Evolutionary conservation across 2,797 vertebrate genomes (phyloP), one percentile per base, ranked within the genome.

Genomic region (Crypturellus tataupa): DNA sequence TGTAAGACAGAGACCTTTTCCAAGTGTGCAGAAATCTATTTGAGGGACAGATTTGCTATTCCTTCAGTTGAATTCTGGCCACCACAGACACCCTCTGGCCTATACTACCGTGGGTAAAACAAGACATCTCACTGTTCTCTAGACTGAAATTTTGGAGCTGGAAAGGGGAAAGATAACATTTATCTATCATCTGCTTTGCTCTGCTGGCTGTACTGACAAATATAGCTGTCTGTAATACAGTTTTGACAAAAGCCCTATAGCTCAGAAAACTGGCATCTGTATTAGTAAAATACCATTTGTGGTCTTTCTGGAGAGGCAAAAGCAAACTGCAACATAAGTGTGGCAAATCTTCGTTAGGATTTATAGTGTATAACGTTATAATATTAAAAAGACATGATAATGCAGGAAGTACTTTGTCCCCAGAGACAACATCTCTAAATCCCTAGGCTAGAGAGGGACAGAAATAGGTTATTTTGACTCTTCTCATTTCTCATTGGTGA

Each of bases 171-270:
- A 72, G 25, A 21, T 16, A 8, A 10, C 18, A 2, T 67, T 35
- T 9, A 31, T 24, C 47, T 70, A 1, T 35, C 8, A 31, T 24
- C 47, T 70, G 1, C 42, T 72, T 67, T 47, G 7, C 56, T 77
- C 18, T 33, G 23, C 46, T 1, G 0, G 5, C 4, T 44, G 6
- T 27, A 21, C 13, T 51, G 24, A 24, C 15, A 75, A 59, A 79
- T 68, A 60, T 20, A 9, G 2, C 2, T 40, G 40, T 53, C 1
- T 0, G 40, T 46, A 23, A 40, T 59, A 44, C 4, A 31, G 6
- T 40, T 88, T 35, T 25, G 33, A 31, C 56, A 40, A 53, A 65
- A 62, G 3, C 1, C 3, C 5, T 46, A 16, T 23, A 42, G 59
- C 29, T 84, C 40, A 62, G 35, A 75, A 83, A 60, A 10, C 25